Evolutionary conservation across 2,113 vertebrate genomes (phyloP), one percentile per base, ranked within the genome.

Genomic region (Lamprotornis superbus): DNA sequence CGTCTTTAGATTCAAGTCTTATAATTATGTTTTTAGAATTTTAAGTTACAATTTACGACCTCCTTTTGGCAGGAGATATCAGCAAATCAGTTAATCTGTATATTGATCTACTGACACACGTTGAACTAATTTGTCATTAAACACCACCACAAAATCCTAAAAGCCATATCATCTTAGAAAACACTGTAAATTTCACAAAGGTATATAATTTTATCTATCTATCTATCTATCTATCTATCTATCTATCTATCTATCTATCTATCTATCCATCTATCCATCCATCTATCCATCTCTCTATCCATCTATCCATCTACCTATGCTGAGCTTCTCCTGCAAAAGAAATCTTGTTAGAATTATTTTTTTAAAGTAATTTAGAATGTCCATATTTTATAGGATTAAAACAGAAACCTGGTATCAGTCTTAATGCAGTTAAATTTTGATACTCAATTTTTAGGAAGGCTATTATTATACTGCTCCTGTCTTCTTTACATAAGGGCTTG

Each of bases 91-190:
- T 7, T 67, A 3, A 39, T 42, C 9, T 69, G 1, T 53, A 9
- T 69, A 53, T 9, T 47, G 11, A 61, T 68, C 20, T 68, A 63
- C 20, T 27, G 44, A 53, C 4, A 30, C 4, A 10, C 3, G 15
- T 59, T 53, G 31, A 67, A 44, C 3, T 55, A n/a, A 44, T 31
- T 39, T 82, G 20, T 49, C 6, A 30, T 52, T 76, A 56, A 76
- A 60, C 1, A 37, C 2, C 1, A 20, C 5, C 6, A 8, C 7
- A 68, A 63, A 83, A n/a, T 1, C 3, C 4, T 3, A 3, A 7
- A 63, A 47, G 5, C 1, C 3, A 9, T 8, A 16, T 53, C 3
- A 33, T 28, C 15, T 73, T 35, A 60, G 27, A 80, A 71, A 80
- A 81, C 4, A 40, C 2, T 11, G 8, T 0, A 60, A 57, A 46